Evolutionary conservation across 2,797 vertebrate genomes (phyloP).

Genomic region (Coilia nasus): DNA sequence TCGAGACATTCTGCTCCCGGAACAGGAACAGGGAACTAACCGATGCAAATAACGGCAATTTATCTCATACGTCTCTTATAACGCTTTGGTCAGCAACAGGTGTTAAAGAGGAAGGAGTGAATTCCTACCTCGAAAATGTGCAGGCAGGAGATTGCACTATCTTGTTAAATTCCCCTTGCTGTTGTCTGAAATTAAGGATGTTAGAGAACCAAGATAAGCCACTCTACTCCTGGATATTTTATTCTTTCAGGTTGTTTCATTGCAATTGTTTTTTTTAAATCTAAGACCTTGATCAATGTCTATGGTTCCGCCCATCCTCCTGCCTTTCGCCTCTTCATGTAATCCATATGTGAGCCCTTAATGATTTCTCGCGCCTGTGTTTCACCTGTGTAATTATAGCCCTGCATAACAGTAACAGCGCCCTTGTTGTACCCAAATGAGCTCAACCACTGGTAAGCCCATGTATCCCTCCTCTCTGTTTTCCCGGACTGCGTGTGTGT

Average conservation of each 20-base stretch:
- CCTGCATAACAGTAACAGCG: slow-evolving; percentile 6
- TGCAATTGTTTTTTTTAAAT: no score
- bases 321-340: neutral
- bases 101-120: slow-evolving; percentile 59
- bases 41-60: slow-evolving; percentile 73
- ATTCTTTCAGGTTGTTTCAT: neutral
- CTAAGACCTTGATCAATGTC: neutral
- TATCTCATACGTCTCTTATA: slow-evolving; percentile 66
- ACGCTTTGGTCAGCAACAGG: slow-evolving; percentile 55
- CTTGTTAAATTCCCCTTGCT: neutral
- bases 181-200: neutral
- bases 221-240: neutral
- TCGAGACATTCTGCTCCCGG: slow-evolving; percentile 60
- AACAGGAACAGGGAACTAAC: slow-evolving; percentile 72
- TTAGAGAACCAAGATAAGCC: neutral
- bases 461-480: neutral
- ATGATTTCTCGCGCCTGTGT: neutral
- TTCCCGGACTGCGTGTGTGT: no score
- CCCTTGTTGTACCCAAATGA: slow-evolving; percentile 5
- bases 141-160: neutral
- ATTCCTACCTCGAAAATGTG: neutral
- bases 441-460: neutral
- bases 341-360: neutral
- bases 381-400: neutral
- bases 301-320: neutral